Evolutionary conservation across 2,113 vertebrate species (phyloP), one percentile per base, ranked within the genome.

Genomic region (Protomyctophum bolini): DNA sequence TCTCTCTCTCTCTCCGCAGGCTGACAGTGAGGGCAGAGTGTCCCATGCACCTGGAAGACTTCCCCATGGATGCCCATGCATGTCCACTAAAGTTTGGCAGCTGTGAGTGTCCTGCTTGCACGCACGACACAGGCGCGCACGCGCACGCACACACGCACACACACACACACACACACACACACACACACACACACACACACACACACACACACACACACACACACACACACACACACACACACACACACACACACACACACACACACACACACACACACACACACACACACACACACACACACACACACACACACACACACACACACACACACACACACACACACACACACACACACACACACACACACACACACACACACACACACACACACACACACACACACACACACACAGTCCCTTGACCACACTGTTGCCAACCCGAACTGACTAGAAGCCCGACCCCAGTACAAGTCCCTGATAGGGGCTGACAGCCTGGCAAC

Each of bases 1-100:
- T 58, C 7, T 75, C 0, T 68, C 28, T 14, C 33, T 81, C 41
- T 69, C 62, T 72, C 58, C 47, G 41, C 57, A 94, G 94, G 84
- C 90, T 94, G 56, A 94, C 94, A 55, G 93, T 94, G 11, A 87
- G 93, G 87, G 94, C 94, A 33, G 94, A 94, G 70, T 94, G 94
- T 7, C 94, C 94, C 47, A 94, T 94, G 94, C 94, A 94, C 80
- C 89, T 94, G 58, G 94, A 94, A 58, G 93, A 94, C 84, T 94
- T 94, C 73, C 94, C 94, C 2, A 94, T 94, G 94, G 94, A 94
- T 63, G 94, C 93, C 57, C 94, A 94, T 66, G 93, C 94, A 10
- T 94, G 94, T 86, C 94, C 94, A 8, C 84, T 94, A 46, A 94
- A 94, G 84, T 94, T 93, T 71, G 94, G 93, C 85, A 94, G 93